Evolutionary conservation across 2,888 invertebrate genomes (phyloP), one percentile per base, ranked within the genome.

Genomic region (Furcula furcula): DNA sequence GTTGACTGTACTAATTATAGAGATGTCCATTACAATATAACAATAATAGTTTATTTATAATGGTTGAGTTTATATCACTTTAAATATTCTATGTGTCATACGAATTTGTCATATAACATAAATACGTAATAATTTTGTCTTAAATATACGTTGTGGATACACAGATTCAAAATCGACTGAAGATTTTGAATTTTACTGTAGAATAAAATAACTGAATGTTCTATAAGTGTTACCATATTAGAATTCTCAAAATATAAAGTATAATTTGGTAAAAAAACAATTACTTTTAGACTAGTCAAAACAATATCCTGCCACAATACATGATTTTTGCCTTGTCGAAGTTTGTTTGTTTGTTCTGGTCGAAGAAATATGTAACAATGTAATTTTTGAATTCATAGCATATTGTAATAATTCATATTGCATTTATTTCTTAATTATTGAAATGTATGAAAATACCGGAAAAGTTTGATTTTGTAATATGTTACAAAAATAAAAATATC

Each of bases 281-380:
- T 4, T 3, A 14, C 13, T n/a, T 13, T 9, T 27, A 16, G 34
- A 40, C 46, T 35, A 49, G 48, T 48, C 41, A 40, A 22, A 15
- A 9, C 13, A 9, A n/a, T 31, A 23, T 18, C 13, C 25, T 19
- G 29, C 26, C 26, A 14, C n/a, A n/a, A n/a, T n/a, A n/a, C n/a
- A n/a, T n/a, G n/a, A n/a, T 26, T 11, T 20, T 11, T 11, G 11
- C 7, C 11, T 3, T 11, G 9, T 6, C 11, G n/a, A 11, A 9
- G 11, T 11, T 6, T 4, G 11, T 16, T 11, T 22, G 7, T 3
- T 3, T 22, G 10, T 22, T 9, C 10, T 1, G 11, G 32, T 36
- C 38, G 39, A 37, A 28, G 38, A 52, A 42, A 23, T 37, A 55
- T 46, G 46, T 58, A 34, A 43, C 46, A 39, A 39, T 38, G 38